phyloP scores from a whole-genome alignment of 2,888 invertebrate species.

The Drymonia ruficornis region DNA sequence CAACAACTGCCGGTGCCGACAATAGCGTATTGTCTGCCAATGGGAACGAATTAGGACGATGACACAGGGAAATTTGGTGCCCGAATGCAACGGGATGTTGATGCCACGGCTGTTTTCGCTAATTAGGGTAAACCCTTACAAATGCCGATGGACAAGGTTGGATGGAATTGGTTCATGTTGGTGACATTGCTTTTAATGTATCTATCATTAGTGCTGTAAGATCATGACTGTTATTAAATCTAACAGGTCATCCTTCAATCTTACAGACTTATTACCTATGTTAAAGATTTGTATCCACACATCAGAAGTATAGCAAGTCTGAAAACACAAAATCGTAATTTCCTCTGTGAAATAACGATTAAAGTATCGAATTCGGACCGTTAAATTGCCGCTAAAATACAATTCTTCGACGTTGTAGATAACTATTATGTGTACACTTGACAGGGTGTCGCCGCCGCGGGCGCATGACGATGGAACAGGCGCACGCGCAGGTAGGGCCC shows the following conservation, averaged over 20 bases:
- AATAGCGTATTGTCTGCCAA: constrained; percentile 68
- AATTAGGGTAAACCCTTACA: constrained; percentile 42
- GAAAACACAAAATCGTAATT: too few relatives aligned
- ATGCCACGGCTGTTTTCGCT: constrained; percentile 42
- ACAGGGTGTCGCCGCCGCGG: constrained; percentile 76
- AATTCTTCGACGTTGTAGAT: constrained; percentile 58
- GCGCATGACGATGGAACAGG: constrained; percentile 65
- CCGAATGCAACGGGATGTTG: constrained; percentile 39
- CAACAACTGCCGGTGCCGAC: constrained; percentile 48
- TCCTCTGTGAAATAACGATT: too few relatives aligned
- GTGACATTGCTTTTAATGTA: neutral
- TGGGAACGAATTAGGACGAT: constrained; percentile 73
- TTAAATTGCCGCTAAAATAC: constrained; percentile 41
- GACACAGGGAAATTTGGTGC: constrained; percentile 56
- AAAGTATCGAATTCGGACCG: constrained; percentile 16
- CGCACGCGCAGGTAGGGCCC: constrained; percentile 80
- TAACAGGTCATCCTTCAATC: too few relatives aligned
- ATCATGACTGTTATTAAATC: too few relatives aligned
- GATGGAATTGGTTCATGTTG: neutral
- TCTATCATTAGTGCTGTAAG: neutral
- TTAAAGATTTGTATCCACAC: too few relatives aligned
- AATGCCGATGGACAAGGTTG: constrained; percentile 9
- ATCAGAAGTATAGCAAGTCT: too few relatives aligned
- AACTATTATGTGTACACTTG: constrained; percentile 78
- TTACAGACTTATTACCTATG: too few relatives aligned